phyloP scores from a whole-genome alignment of 2,797 vertebrate species.

The Chelonia mydas region DNA sequence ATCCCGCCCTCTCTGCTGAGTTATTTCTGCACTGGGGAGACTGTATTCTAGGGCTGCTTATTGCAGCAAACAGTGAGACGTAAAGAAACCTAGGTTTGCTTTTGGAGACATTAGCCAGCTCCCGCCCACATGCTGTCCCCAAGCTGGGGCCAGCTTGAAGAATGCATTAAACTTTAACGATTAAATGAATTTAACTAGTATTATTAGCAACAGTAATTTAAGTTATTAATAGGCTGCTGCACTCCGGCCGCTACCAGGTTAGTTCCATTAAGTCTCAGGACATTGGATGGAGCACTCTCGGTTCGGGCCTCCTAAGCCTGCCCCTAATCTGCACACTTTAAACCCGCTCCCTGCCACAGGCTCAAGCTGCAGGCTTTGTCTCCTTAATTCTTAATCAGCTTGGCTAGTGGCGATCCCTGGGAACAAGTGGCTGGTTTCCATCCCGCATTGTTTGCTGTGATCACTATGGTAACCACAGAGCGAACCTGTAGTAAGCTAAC shows the following conservation, averaged over 20 bases:
- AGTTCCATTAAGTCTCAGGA: not conserved
- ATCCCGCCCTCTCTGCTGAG: not conserved
- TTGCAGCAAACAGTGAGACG: not conserved
- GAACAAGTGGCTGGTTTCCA: conserved; percentile 78
- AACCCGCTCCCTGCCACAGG: not conserved
- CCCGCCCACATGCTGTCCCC: not conserved
- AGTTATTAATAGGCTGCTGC: too few relatives aligned
- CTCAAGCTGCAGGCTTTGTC: conserved; percentile 61
- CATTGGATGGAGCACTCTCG: not conserved
- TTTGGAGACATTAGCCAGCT: not conserved
- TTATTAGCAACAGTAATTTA: not conserved
- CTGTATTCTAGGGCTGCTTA: not conserved
- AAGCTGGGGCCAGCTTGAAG: not conserved
- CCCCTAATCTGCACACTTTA: not conserved
- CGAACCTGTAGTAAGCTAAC: conserved; percentile 79
- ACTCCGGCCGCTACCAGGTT: too few relatives aligned
- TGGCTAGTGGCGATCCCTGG: conserved; percentile 74
- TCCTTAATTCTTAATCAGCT: conserved; percentile 85
- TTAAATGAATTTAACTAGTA: not conserved
- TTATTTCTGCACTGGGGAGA: not conserved
- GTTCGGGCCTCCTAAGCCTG: not conserved
- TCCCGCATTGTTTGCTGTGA: conserved; percentile 74
- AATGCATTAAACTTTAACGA: fast-evolving
- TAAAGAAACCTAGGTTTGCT: not conserved
- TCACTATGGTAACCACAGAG: conserved; percentile 77